Conservation (phyloP, 2,888 invertebrate species). For the Muschampia plurimacula region DNA sequence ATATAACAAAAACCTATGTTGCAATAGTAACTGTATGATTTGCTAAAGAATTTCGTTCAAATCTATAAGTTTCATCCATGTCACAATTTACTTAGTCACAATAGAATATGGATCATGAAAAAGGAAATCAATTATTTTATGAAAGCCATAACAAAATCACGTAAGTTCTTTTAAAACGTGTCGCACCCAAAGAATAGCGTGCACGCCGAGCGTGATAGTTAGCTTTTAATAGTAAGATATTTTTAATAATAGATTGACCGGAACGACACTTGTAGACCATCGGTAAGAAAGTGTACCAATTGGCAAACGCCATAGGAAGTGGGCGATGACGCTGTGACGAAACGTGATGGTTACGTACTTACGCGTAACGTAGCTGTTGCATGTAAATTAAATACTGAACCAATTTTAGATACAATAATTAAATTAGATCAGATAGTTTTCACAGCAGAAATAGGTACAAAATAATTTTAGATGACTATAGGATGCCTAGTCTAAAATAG, state of each 20-base stretch:
- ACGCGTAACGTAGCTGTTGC: conserved; percentile 13
- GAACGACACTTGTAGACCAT: conserved; percentile 57
- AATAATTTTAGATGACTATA: conserved; percentile 17
- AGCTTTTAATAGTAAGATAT: conserved; percentile 48
- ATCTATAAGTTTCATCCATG: neutral
- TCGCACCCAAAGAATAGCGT: conserved; percentile 2
- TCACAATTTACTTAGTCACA: neutral
- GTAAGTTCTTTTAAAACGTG: conserved; percentile 1
- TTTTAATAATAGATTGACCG: conserved; percentile 61
- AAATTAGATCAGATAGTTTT: conserved; percentile 26
- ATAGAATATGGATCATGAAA: neutral
- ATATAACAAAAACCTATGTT: neutral
- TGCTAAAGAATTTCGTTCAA: neutral
- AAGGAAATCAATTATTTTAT: neutral
- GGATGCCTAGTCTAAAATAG: neutral
- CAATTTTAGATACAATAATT: conserved; percentile 23
- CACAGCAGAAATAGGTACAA: conserved; percentile 14
- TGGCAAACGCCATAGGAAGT: conserved; percentile 72
- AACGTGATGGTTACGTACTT: conserved; percentile 46
- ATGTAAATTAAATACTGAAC: conserved; percentile 17
- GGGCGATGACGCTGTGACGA: conserved; percentile 57
- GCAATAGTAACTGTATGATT: too few relatives aligned
- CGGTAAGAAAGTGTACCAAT: conserved; percentile 64
- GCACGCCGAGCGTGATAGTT: conserved; percentile 53
- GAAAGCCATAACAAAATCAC: conserved; percentile 1